Conservation (phyloP, 2,888 invertebrate species). For the Lycaena phlaeas region DNA sequence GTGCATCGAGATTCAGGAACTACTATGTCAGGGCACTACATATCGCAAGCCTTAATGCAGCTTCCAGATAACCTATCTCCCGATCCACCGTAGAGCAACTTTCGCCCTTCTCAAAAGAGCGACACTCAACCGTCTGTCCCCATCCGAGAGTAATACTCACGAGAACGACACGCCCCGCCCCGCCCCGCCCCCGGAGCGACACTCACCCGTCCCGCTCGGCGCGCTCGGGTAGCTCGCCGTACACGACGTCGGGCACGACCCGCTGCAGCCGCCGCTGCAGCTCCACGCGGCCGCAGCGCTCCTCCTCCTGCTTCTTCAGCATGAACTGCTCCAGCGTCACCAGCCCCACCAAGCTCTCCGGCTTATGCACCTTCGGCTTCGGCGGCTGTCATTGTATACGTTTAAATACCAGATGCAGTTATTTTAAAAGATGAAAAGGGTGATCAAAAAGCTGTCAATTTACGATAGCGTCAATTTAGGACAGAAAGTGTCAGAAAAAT, state of each 20-base stretch:
- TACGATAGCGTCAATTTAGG: no score
- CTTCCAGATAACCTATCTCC: no score
- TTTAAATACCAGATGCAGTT: no score
- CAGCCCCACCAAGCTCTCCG: slow-evolving; percentile 76
- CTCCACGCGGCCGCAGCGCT: slow-evolving; percentile 33
- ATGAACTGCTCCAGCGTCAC: slow-evolving; percentile 86
- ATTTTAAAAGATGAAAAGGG: no score
- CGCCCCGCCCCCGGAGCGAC: not conserved
- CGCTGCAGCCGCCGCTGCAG: slow-evolving; percentile 34
- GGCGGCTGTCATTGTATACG: slow-evolving; percentile 17
- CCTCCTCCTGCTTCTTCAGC: slow-evolving; percentile 83
- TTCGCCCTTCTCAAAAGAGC: no score
- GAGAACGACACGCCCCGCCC: slow-evolving; percentile 25
- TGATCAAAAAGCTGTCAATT: no score
- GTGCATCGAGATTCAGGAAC: no score
- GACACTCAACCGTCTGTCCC: slow-evolving; percentile 54
- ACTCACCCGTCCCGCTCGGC: slow-evolving; percentile 14
- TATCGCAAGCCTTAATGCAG: no score
- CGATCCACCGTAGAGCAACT: no score
- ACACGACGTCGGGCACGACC: slow-evolving; percentile 71
- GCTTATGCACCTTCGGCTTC: slow-evolving; percentile 19
- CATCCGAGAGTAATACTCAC: no score
- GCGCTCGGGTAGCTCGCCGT: slow-evolving; percentile 48
- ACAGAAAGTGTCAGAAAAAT: no score
- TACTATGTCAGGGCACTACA: no score